Evolutionary conservation across 2,888 invertebrate genomes (phyloP).

Genomic region (Hyposoter dolosus): DNA sequence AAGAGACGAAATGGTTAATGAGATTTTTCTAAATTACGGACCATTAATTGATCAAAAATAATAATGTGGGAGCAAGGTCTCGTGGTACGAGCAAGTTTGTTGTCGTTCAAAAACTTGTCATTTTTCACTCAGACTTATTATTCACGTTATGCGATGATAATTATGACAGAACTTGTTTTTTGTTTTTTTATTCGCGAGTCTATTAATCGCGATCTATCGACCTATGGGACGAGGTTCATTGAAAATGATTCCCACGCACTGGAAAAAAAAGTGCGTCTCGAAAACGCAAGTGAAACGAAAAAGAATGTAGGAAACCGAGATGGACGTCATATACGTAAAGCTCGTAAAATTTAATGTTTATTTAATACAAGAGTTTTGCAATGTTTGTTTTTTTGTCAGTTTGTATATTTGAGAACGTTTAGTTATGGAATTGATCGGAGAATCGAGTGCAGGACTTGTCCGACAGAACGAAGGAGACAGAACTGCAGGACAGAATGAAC

Average conservation of each 20-base stretch:
- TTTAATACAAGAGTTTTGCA: conserved; percentile 59
- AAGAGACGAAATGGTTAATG: neutral
- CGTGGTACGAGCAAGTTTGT: neutral
- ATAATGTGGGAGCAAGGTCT: neutral
- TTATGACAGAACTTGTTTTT: neutral
- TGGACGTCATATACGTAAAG: conserved; percentile 36
- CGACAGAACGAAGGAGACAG: too few relatives aligned
- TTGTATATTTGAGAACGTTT: neutral
- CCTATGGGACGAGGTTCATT: neutral
- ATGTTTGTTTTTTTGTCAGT: conserved; percentile 35
- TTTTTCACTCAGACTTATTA: neutral
- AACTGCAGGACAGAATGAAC: conserved; percentile 28
- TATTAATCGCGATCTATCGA: neutral
- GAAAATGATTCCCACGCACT: conserved; percentile 24
- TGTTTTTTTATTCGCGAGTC: neutral
- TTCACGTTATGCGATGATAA: neutral
- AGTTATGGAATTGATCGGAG: conserved; percentile 42
- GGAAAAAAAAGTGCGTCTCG: conserved; percentile 8
- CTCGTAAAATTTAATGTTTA: conserved; percentile 59
- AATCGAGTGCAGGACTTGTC: conserved; percentile 49
- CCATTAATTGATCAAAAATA: neutral
- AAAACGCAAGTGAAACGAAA: conserved; percentile 21
- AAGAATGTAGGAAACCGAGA: conserved; percentile 13
- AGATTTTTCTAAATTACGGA: neutral
- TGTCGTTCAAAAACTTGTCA: neutral